phyloP scores from a whole-genome alignment of 2,113 vertebrate species.

The Orientallactaga bullata region DNA sequence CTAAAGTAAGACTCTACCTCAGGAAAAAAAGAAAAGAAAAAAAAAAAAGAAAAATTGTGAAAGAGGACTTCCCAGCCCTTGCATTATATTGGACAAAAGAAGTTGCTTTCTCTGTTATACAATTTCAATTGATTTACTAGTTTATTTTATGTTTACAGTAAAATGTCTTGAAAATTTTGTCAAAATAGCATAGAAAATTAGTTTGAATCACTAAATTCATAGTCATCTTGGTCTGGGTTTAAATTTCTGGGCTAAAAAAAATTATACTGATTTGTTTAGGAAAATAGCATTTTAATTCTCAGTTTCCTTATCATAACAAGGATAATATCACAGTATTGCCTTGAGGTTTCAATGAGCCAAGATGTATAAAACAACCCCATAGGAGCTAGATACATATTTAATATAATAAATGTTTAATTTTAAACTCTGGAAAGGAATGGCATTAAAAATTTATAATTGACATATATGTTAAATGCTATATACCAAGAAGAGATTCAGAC shows the following conservation, averaged over 20 bases:
- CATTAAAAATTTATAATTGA: background rate
- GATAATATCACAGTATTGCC: background rate
- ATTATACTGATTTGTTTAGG: background rate
- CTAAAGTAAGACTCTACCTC: too few species aligned
- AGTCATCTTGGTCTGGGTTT: background rate
- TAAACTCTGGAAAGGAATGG: background rate
- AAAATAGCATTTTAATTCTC: background rate
- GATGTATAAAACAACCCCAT: background rate
- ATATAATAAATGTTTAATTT: background rate
- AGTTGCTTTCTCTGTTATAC: background rate
- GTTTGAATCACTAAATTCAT: background rate
- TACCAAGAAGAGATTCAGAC: background rate
- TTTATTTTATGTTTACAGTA: background rate
- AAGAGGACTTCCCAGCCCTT: background rate
- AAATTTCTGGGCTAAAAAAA: slow-evolving; percentile 1
- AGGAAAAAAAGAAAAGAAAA: too few species aligned
- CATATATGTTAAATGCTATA: background rate
- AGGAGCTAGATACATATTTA: background rate
- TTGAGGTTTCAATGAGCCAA: background rate
- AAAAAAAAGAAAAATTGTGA: too few species aligned
- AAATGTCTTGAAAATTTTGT: background rate
- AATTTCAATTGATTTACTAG: background rate
- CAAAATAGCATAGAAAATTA: background rate
- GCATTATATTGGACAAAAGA: background rate
- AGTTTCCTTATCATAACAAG: background rate